A percentile compares a stretch with the other conserved stretches of the same genome.
Conservation (phyloP, 2,797 vertebrate genomes). For the Luscinia luscinia region DNA sequence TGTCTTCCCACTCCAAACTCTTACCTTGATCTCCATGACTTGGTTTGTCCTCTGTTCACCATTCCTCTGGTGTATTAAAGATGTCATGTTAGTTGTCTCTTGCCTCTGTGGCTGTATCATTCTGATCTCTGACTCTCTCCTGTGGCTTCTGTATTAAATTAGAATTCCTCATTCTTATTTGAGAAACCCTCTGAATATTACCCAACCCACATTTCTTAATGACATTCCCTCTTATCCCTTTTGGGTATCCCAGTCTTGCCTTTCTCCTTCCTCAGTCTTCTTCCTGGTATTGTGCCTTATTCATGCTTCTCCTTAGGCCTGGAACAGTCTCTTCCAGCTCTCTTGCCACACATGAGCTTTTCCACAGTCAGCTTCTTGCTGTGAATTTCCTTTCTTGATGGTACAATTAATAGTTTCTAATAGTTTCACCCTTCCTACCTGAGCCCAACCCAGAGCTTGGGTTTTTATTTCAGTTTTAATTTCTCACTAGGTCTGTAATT, state of each 20-base stretch:
- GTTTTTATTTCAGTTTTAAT: neutral
- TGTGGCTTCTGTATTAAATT: neutral
- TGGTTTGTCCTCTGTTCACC: slow-evolving; percentile 7
- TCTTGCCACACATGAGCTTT: neutral
- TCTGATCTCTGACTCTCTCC: neutral
- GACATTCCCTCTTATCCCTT: neutral
- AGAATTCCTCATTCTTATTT: neutral
- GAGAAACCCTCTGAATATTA: neutral
- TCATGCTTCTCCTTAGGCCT: neutral
- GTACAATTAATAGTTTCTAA: neutral
- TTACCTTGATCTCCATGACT: neutral
- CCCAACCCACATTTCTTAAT: neutral
- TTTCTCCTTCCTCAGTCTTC: neutral
- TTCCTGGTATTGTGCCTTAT: neutral
- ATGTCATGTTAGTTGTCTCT: neutral
- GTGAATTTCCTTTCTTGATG: neutral
- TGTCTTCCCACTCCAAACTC: neutral
- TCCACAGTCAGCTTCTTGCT: neutral
- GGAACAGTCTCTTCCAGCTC: neutral
- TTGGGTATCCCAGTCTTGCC: neutral
- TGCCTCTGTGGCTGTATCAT: neutral
- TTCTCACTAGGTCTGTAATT: neutral
- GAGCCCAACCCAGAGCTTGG: neutral
- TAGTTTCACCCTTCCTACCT: neutral
- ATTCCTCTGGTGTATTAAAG: neutral